Base-by-base conservation (phyloP, 2,888 invertebrate genomes). In the Harmothoe impar region DNA sequence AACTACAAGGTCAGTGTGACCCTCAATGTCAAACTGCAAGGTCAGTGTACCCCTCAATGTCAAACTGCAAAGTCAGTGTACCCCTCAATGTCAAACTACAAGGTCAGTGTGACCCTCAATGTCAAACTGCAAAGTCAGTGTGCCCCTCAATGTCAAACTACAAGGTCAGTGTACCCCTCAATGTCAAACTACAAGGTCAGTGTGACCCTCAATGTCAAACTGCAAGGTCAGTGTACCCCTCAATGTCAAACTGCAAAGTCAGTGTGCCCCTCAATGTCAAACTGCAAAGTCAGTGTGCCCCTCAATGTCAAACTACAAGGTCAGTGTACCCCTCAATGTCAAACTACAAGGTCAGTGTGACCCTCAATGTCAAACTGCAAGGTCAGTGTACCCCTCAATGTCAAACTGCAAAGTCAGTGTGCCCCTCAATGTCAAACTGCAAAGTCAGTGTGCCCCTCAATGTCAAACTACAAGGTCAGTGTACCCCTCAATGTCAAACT, bases 381-480 rank as follows among this genome's bases (percentile, higher is more conserved):
- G 92, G 86, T 86, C 1, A 29, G 86, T 78, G 20, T 78, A 1
- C 62, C n/a, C 62, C 43, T 43, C 43, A 43, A 43, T 43, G 10
- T n/a, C n/a, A 43, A 43, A 43, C 10, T 43, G 10, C 10, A 43
- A 43, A 43, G 43, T 43, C 10, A 43, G n/a, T 43, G 43, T 43
- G n/a, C n/a, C n/a, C n/a, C n/a, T n/a, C n/a, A n/a, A n/a, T n/a
- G n/a, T n/a, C n/a, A n/a, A n/a, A n/a, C n/a, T n/a, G n/a, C n/a
- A n/a, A n/a, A n/a, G n/a, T n/a, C n/a, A n/a, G n/a, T n/a, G 90
- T 94, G 29, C 94, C 94, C 33, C 89, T 94, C 81, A 94, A 94
- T 88, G 31, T 86, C 3, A 52, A 54, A 54, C 86, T 54, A 20
- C 10, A 15, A 52, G 92, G 86, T 86, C 1, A 29, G 86, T 78